Conservation (phyloP, 2,797 vertebrate genomes). For the Champsocephalus esox region DNA sequence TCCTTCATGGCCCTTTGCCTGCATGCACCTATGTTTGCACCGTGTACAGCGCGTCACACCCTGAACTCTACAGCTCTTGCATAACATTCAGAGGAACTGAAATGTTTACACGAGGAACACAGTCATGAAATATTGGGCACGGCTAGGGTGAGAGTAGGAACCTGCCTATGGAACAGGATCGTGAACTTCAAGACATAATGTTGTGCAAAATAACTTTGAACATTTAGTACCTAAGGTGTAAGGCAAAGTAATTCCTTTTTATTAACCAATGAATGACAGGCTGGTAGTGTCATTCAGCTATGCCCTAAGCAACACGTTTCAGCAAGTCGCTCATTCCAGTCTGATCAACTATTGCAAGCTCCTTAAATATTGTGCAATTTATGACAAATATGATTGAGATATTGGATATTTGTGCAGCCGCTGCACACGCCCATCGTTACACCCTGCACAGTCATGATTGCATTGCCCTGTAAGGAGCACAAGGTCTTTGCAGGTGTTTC, state of each 20-base stretch:
- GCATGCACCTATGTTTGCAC: slow-evolving; percentile 27
- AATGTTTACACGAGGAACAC: slow-evolving; percentile 48
- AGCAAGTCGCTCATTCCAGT: slow-evolving; percentile 35
- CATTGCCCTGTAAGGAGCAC: slow-evolving; percentile 18
- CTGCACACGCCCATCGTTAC: slow-evolving; percentile 43
- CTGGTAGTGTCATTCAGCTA: slow-evolving; percentile 6
- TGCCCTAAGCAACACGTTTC: slow-evolving; percentile 37
- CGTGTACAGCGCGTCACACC: slow-evolving; percentile 42
- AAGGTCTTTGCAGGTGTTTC: slow-evolving; percentile 19
- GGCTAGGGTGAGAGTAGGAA: slow-evolving; percentile 9
- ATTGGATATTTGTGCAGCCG: slow-evolving; percentile 27
- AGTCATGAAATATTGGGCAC: slow-evolving; percentile 40
- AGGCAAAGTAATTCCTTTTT: slow-evolving; percentile 1
- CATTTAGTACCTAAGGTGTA: slow-evolving; percentile 19
- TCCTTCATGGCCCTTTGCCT: slow-evolving; percentile 16
- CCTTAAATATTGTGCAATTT: slow-evolving; percentile 56
- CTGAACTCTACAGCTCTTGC: slow-evolving; percentile 55
- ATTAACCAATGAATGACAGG: neutral
- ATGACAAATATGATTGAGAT: slow-evolving; percentile 35
- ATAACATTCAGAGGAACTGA: slow-evolving; percentile 62
- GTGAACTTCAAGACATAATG: slow-evolving; percentile 7
- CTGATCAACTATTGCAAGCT: slow-evolving; percentile 36
- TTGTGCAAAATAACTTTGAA: slow-evolving; percentile 14
- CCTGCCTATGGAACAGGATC: slow-evolving; percentile 22
- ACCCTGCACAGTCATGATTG: neutral